phyloP scores from a whole-genome alignment of 2,888 invertebrate genomes.

The Seira musarum region DNA sequence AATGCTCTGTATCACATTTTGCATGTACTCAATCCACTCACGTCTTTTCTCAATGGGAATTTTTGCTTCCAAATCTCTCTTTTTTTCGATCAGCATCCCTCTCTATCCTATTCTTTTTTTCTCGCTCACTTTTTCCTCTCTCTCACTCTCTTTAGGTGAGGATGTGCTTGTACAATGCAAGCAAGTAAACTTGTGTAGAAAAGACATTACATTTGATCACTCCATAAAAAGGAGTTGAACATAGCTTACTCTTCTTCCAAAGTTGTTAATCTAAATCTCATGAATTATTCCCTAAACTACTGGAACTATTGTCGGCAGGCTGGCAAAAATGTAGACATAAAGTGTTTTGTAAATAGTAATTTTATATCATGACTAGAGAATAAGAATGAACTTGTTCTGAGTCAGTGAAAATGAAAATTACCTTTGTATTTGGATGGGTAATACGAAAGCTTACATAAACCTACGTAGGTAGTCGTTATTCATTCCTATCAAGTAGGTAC shows the following conservation, averaged over 20 bases:
- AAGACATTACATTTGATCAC: conserved; percentile 15
- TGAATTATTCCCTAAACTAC: conserved; percentile 7
- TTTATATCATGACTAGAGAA: conserved; percentile 6
- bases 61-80: not conserved
- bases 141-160: not conserved
- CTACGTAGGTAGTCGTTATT: too few relatives aligned
- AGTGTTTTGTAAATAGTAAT: conserved; percentile 13
- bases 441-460: too few relatives aligned
- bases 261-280: conserved; percentile 12
- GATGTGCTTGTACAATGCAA: not conserved
- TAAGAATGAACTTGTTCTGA: not conserved
- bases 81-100: not conserved
- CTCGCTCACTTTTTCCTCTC: too few relatives aligned
- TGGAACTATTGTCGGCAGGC: conserved; percentile 35
- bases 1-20: not conserved
- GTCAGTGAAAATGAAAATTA: not conserved
- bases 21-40: not conserved
- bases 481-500: too few relatives aligned
- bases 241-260: conserved; percentile 10
- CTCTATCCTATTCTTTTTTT: not conserved
- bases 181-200: conserved; percentile 2
- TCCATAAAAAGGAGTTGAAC: conserved; percentile 3
- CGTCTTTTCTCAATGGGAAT: not conserved
- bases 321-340: conserved; percentile 26
- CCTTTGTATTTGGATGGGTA: not conserved